phyloP scores from a whole-genome alignment of 2,113 vertebrate genomes.

The Mobula hypostoma region DNA sequence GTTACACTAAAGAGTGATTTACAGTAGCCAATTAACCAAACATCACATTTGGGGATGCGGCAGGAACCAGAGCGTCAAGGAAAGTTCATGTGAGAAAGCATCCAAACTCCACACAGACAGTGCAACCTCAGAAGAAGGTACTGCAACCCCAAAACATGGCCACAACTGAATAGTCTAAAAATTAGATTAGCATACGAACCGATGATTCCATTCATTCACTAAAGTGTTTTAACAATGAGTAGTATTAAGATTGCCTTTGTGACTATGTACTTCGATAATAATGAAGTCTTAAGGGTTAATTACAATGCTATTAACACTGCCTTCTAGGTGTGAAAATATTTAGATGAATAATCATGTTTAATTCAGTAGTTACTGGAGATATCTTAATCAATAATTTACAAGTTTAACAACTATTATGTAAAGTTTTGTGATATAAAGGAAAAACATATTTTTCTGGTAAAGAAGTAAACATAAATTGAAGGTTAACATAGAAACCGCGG shows the following conservation, averaged over 20 bases:
- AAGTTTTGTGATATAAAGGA: neutral
- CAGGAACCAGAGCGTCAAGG: too few species aligned
- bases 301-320: neutral
- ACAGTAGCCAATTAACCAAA: too few species aligned
- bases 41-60: too few species aligned
- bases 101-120: too few species aligned
- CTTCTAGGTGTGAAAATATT: neutral
- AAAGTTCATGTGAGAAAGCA: too few species aligned
- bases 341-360: neutral
- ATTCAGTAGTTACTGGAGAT: neutral
- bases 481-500: neutral
- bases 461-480: neutral
- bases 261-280: conserved; percentile 6
- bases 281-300: neutral
- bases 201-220: neutral
- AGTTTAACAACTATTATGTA: neutral
- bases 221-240: neutral
- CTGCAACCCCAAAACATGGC: neutral
- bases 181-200: too few species aligned
- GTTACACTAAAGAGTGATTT: too few species aligned
- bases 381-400: neutral
- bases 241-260: neutral
- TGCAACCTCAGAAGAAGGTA: neutral
- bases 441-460: neutral
- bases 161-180: neutral